Evolutionary conservation across 1,140 invertebrate species (phyloP), one percentile per base, ranked within the genome.

Genomic region (Uloborus diversus): DNA sequence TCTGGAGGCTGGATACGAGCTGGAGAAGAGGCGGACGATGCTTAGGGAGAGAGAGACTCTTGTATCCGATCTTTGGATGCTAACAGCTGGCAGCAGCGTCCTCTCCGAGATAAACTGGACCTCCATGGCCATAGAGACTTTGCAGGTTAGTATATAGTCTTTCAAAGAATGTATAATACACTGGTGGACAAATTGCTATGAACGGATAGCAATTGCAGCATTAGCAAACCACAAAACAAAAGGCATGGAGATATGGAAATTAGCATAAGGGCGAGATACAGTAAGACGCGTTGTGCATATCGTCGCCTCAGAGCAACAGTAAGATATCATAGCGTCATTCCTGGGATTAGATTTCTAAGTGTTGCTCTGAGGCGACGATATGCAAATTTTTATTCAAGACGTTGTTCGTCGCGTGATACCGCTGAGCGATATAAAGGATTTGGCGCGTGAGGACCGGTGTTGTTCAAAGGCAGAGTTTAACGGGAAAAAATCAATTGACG

Each of bases 91-190:
- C 0, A 71, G 82, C 27, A 84, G 83, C 23, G 79, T 87, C 20
- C 82, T 88, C 1, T 80, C 84, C 27, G 71, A 83, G 28, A 59
- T 81, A 4, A 85, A 86, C 68, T 88, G 86, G 86, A 86, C 85
- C 23, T 27, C n/a, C 32, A 30, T 56, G 11, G 79, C 70, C 7
- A 65, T 57, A 4, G 66, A 70, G 25, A 73, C 59, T 4, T 28
- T 76, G 20, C 73, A 76, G 47, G 73, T 76, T 2, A 2, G 17
- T 17, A 42, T 42, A 13, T 42, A 13, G 37, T 42, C 0, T 42
- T 42, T 9, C 37, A 42, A 42, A 42, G 1, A 13, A 2, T 42
- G 2, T 42, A 0, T 42, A 13, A 42, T 42, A 42, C 37, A 1
- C 17, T 42, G 14, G 49, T 53, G 49, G 49, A 53, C 49, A 53